These are phyloP conservation scores for Drosophila mimica DNA, from an alignment of 2,888 invertebrate genomes.

Conservation along the genomic window DNA sequence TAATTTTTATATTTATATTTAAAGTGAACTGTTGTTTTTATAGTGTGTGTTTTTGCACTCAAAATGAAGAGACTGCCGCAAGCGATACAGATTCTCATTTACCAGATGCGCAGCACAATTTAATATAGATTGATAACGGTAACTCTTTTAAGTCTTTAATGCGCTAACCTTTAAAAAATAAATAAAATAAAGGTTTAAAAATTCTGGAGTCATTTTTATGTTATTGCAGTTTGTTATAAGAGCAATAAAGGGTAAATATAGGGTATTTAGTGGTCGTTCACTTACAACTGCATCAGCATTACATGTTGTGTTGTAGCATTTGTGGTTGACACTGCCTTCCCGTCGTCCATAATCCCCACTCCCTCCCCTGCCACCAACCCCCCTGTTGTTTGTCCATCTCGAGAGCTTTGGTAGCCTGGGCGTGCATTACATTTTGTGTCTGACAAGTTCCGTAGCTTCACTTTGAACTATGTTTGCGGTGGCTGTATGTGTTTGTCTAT, in stretches of 20 bases:
- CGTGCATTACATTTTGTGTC: conserved; percentile 55
- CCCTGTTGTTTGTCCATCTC: neutral
- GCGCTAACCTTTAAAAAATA: neutral
- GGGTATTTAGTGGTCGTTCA: neutral
- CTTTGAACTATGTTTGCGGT: conserved; percentile 54
- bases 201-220: no score
- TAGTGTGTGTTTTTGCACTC: neutral
- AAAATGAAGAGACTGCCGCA: neutral
- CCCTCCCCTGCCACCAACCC: neutral
- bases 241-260: neutral
- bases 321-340: conserved; percentile 45
- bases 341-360: conserved; percentile 2
- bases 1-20: neutral
- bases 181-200: neutral
- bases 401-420: conserved; percentile 28
- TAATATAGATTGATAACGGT: neutral
- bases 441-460: conserved; percentile 52
- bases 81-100: neutral
- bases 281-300: neutral
- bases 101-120: neutral
- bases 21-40: neutral
- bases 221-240: neutral
- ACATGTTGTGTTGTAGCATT: conserved; percentile 7
- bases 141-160: neutral
- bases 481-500: conserved; percentile 8